Evolutionary conservation across 2,113 vertebrate genomes (phyloP).

Genomic region (Microcebus lehilahytsara): DNA sequence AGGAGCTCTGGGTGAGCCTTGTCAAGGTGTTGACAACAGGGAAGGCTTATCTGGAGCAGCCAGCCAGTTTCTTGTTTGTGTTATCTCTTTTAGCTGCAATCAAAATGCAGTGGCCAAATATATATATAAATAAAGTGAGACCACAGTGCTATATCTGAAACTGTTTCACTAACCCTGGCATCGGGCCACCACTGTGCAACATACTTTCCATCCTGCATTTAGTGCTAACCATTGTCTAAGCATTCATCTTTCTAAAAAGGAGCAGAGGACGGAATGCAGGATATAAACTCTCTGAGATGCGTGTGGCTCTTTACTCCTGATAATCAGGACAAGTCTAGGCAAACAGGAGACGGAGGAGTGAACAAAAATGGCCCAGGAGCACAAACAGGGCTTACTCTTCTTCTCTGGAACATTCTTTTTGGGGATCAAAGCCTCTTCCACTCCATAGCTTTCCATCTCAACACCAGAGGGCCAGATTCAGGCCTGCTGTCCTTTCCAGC

Average conservation of each 20-base stretch:
- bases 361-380: neutral
- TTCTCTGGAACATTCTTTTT: conserved; percentile 7
- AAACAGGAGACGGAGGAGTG: neutral
- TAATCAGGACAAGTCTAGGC: neutral
- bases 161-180: neutral
- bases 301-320: neutral
- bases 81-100: neutral
- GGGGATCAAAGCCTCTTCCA: neutral
- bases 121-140: neutral
- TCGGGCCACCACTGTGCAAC: neutral
- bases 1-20: neutral
- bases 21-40: neutral
- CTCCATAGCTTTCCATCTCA: neutral
- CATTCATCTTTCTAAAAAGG: neutral
- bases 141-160: neutral
- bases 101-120: conserved; percentile 12
- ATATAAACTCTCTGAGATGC: neutral
- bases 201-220: neutral
- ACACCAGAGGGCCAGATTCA: neutral
- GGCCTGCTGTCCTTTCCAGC: neutral
- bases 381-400: neutral
- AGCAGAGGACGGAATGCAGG: neutral
- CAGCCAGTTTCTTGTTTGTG: neutral
- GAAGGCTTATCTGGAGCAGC: neutral
- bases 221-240: neutral